These are phyloP conservation scores for Cinara cedri DNA, from an alignment of 2,888 invertebrate genomes.

Conservation along the genomic window DNA sequence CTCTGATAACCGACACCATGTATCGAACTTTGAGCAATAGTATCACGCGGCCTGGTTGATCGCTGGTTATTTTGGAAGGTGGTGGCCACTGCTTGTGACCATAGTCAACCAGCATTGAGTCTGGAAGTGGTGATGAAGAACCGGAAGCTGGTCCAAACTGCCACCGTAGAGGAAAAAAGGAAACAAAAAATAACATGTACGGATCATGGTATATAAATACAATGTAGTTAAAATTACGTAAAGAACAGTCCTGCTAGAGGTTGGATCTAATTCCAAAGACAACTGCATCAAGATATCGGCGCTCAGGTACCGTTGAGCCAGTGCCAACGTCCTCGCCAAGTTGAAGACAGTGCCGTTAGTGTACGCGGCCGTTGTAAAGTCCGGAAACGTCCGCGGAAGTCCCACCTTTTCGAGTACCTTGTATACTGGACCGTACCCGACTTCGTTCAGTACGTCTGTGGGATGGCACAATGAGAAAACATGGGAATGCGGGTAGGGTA, in stretches of 20 bases:
- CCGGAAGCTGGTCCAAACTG: conserved; percentile 22
- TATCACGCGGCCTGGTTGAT: neutral
- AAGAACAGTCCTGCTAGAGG: conserved; percentile 58
- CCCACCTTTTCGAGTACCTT: conserved; percentile 58
- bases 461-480: neutral
- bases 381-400: conserved; percentile 59
- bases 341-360: conserved; percentile 55
- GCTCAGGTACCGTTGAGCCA: conserved; percentile 60
- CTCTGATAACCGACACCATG: conserved; percentile 59
- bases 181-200: too few species aligned
- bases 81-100: neutral
- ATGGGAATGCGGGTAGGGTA: too few species aligned
- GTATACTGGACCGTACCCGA: conserved; percentile 59
- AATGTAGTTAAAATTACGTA: conserved; percentile 58
- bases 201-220: neutral
- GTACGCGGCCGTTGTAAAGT: conserved; percentile 28
- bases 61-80: neutral
- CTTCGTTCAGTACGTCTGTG: conserved; percentile 59
- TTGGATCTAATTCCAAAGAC: conserved; percentile 58
- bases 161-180: neutral
- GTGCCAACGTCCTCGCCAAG: conserved; percentile 59
- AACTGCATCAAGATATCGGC: conserved; percentile 60
- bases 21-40: conserved; percentile 54
- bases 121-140: neutral
- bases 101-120: neutral